Base-by-base conservation (phyloP, 1,140 invertebrate species). In the Drosophila chauvacae region DNA sequence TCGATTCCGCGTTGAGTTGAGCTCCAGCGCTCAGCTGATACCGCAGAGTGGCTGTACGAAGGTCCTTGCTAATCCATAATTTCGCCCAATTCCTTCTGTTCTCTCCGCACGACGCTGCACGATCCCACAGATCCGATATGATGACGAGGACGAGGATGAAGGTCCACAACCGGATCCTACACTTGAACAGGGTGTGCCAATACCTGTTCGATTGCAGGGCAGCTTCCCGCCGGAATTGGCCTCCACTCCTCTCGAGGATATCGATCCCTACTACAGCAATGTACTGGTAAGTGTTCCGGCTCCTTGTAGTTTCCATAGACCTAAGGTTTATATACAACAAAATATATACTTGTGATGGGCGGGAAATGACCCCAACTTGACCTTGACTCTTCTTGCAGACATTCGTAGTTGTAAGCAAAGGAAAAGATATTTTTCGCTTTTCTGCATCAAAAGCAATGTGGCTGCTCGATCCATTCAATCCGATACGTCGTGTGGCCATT, bases 351-450 rank as follows among this genome's bases (percentile, higher is more conserved):
- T 51, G 11, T 0, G 0, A 16, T 23, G 53, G 57, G 60, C 45
- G 33, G 20, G 23, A 2, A 28, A 30, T 68, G 45, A 71, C 16
- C 18, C 51, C 16, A 26, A 65, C 20, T 26, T 37, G 65, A 69
- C 39, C 30, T 23, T 23, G 3, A 28, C 59, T 53, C 37, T 68
- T 81, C 62, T 95, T 96, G 62, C 95, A 99, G 98, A 99, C 98
- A 93, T 99, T 99, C 95, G 96, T 98, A 94, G 98, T 99, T 91
- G 95, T 99, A 94, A 99, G 97, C 95, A 98, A 97, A 95, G 98
- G 98, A 94, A 98, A 98, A 95, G 97, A 98, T 94, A 98, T 99
- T 94, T 99, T 98, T 95, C 96, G 98, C 94, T 99, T 99, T 95
- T 98, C 97, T 94, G 97, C 98, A 92, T 98, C 97, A 81, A 96